phyloP scores from a whole-genome alignment of 2,113 vertebrate genomes.

The Phylloscopus whistleri region DNA sequence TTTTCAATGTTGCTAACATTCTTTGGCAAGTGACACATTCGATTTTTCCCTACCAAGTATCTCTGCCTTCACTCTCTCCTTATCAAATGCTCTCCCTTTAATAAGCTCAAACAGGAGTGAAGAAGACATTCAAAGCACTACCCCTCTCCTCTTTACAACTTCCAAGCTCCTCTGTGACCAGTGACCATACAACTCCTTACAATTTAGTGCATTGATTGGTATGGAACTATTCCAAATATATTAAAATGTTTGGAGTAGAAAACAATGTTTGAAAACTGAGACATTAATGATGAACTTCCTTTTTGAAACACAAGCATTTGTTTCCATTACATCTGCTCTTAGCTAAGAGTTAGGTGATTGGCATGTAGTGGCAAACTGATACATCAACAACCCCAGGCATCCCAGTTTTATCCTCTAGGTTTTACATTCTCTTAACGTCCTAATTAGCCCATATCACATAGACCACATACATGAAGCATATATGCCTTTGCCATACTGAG shows the following conservation, averaged over 20 bases:
- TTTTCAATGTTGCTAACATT: background rate
- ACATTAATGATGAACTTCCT: background rate
- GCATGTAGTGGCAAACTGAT: background rate
- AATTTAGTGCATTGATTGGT: background rate
- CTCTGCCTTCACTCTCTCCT: background rate
- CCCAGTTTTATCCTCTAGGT: background rate
- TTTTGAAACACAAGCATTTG: background rate
- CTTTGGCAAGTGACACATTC: background rate
- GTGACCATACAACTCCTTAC: background rate
- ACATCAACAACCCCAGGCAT: background rate
- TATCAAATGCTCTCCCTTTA: background rate
- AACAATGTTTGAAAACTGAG: background rate
- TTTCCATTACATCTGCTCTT: background rate
- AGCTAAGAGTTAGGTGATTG: background rate
- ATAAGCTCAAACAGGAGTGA: background rate
- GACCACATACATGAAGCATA: background rate
- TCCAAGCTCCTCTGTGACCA: background rate
- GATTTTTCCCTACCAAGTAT: background rate
- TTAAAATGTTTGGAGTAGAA: background rate
- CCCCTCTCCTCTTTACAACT: background rate
- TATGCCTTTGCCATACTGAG: accelerated
- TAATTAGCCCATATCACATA: background rate
- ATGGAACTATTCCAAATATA: background rate
- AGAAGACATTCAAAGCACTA: background rate
- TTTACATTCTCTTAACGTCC: background rate